These are phyloP conservation scores for Callyntrura guangdongensis DNA, from an alignment of 2,888 invertebrate species.

Conservation along the genomic window DNA sequence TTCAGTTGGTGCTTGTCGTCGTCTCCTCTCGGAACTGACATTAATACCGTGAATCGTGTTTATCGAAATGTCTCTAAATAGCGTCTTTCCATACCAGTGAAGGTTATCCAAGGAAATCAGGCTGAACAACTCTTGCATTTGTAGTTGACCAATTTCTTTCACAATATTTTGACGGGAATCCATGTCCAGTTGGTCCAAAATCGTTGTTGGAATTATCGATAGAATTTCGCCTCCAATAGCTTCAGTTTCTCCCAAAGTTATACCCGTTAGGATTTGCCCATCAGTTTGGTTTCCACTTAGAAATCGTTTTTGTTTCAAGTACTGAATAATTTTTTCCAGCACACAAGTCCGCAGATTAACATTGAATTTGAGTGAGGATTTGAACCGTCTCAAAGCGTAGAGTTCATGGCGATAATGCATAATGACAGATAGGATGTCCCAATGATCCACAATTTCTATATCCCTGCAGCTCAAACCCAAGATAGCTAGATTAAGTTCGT, in stretches of 20 bases:
- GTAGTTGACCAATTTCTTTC: slow-evolving; percentile 81
- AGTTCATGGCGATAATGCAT: slow-evolving; percentile 80
- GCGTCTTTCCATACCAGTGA: slow-evolving; percentile 79
- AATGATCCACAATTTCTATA: slow-evolving; percentile 75
- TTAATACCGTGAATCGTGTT: not conserved
- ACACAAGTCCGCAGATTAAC: slow-evolving; percentile 81
- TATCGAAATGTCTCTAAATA: slow-evolving; percentile 75
- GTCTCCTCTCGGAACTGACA: slow-evolving; percentile 14
- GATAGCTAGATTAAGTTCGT: slow-evolving; percentile 82
- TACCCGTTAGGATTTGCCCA: slow-evolving; percentile 74
- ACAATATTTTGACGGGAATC: slow-evolving; percentile 74
- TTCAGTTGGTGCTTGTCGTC: not conserved
- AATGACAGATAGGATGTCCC: slow-evolving; percentile 80
- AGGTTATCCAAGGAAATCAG: slow-evolving; percentile 75
- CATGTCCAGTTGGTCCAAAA: slow-evolving; percentile 70
- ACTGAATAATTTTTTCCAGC: slow-evolving; percentile 80
- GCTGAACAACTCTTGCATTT: slow-evolving; percentile 80
- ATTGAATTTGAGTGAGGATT: slow-evolving; percentile 77
- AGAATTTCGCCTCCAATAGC: slow-evolving; percentile 83
- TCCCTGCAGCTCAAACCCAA: slow-evolving; percentile 83
- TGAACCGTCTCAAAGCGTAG: slow-evolving; percentile 73
- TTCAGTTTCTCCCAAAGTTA: slow-evolving; percentile 80
- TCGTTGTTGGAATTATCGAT: slow-evolving; percentile 78
- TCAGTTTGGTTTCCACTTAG: slow-evolving; percentile 72
- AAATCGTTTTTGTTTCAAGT: slow-evolving; percentile 75